Percentiles rank a stretch among this genome's conserved stretches.
These are phyloP conservation scores for Tanaodytes sp. DNA, from an alignment of 2,888 invertebrate genomes.

Conservation along the genomic window DNA sequence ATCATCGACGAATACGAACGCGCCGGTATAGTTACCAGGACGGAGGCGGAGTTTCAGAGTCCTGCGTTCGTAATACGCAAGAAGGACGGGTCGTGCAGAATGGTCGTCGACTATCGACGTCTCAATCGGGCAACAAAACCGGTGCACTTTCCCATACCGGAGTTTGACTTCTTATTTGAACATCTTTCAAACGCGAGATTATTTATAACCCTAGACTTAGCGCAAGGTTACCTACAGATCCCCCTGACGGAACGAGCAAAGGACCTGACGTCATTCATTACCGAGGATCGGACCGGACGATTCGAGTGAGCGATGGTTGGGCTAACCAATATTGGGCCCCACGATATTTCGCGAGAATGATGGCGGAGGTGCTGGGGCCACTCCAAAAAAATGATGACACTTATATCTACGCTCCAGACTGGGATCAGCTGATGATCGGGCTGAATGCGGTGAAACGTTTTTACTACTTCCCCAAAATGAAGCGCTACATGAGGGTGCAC, in stretches of 20 bases:
- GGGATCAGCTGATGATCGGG: too few species aligned
- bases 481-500: not conserved
- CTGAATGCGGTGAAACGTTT: too few species aligned
- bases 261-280: not conserved
- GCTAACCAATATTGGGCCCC: not conserved
- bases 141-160: too few species aligned
- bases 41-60: slow-evolving; percentile 8
- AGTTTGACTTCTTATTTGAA: not conserved
- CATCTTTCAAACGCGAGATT: not conserved
- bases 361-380: not conserved
- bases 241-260: not conserved
- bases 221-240: not conserved
- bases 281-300: not conserved
- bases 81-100: slow-evolving; percentile 9
- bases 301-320: not conserved
- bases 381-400: slow-evolving; percentile 1
- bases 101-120: slow-evolving; percentile 17
- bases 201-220: not conserved
- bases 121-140: too few species aligned
- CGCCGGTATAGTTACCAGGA: not conserved
- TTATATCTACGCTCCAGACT: not conserved
- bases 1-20: slow-evolving; percentile 18
- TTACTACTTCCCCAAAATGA: not conserved
- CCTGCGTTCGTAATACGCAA: slow-evolving; percentile 18
- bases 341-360: not conserved